Conservation (phyloP, 1,140 invertebrate genomes). For the Xylocopa sonorina region DNA sequence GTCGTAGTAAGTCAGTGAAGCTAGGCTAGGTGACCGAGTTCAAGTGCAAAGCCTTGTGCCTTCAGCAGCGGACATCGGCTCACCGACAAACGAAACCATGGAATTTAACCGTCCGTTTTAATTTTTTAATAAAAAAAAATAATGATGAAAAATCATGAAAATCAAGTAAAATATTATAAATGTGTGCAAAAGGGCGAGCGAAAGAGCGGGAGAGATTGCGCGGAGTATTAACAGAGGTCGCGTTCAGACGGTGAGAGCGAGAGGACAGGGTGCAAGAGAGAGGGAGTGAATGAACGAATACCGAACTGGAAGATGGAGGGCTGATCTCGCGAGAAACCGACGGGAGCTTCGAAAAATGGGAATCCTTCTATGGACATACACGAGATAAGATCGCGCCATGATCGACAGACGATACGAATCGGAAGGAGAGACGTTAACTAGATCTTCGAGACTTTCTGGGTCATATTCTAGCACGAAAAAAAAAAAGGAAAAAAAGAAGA, state of each 20-base stretch:
- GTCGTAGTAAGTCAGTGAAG: conserved; percentile 75
- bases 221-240: not conserved
- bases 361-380: conserved; percentile 43
- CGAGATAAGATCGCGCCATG: conserved; percentile 18
- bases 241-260: conserved; percentile 6
- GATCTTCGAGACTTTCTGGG: too few species aligned
- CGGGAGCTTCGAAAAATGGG: not conserved
- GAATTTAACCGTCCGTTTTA: conserved; percentile 82
- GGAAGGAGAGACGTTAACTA: conserved; percentile 26
- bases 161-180: conserved; percentile 71
- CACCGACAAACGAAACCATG: conserved; percentile 78
- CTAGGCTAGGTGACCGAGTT: conserved; percentile 82
- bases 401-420: conserved; percentile 1
- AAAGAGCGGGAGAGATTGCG: conserved; percentile 1
- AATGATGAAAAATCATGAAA: conserved; percentile 71
- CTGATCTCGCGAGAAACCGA: not conserved
- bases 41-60: conserved; percentile 83
- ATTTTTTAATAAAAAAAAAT: conserved; percentile 78
- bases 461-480: conserved; percentile 63
- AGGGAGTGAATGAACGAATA: conserved; percentile 9
- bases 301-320: not conserved
- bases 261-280: not conserved
- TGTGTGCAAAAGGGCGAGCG: conserved; percentile 45
- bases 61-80: conserved; percentile 82
- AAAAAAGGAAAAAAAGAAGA: too few species aligned